These are phyloP conservation scores for Atherinomorus stipes DNA, from an alignment of 2,113 vertebrate genomes.

Conservation along the genomic window DNA sequence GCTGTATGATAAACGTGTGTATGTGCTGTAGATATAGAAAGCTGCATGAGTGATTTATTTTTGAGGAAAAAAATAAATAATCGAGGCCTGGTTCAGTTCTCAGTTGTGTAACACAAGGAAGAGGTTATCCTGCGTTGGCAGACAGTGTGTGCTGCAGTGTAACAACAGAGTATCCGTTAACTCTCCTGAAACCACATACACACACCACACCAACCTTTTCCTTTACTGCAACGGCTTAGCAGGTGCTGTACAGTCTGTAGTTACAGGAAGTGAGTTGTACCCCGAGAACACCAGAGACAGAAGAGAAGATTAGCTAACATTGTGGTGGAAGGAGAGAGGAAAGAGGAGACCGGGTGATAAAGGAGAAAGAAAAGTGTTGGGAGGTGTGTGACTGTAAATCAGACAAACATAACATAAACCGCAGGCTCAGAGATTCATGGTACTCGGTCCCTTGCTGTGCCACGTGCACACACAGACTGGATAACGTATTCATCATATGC, in stretches of 20 bases:
- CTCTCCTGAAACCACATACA: conserved; percentile 61
- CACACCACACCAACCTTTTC: conserved; percentile 27
- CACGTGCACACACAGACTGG: conserved; percentile 9
- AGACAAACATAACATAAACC: conserved; percentile 60
- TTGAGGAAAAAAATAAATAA: background rate
- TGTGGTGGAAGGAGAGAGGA: conserved; percentile 50
- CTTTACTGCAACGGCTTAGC: conserved; percentile 70
- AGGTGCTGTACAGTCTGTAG: conserved; percentile 68
- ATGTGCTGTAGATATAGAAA: background rate
- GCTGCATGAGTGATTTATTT: conserved; percentile 47
- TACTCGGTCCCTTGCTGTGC: conserved; percentile 45
- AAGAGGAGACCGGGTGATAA: conserved; percentile 36
- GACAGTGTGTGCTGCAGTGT: conserved; percentile 46
- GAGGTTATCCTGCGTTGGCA: conserved; percentile 63
- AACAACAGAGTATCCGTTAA: conserved; percentile 68
- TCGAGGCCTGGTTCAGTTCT: background rate
- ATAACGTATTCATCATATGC: conserved; percentile 1
- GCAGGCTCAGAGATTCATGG: conserved; percentile 55
- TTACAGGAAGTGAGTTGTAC: conserved; percentile 70
- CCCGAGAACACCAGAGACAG: conserved; percentile 42
- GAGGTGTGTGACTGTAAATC: conserved; percentile 65
- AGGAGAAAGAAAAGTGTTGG: conserved; percentile 29
- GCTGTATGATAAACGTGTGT: background rate
- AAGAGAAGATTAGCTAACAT: conserved; percentile 66
- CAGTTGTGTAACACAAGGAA: conserved; percentile 78